Percentiles rank a stretch among this genome's conserved stretches.
Conservation (phyloP, 37 sponge, comb jelly and placozoan species). For the Cladorhizidae sp. region DNA sequence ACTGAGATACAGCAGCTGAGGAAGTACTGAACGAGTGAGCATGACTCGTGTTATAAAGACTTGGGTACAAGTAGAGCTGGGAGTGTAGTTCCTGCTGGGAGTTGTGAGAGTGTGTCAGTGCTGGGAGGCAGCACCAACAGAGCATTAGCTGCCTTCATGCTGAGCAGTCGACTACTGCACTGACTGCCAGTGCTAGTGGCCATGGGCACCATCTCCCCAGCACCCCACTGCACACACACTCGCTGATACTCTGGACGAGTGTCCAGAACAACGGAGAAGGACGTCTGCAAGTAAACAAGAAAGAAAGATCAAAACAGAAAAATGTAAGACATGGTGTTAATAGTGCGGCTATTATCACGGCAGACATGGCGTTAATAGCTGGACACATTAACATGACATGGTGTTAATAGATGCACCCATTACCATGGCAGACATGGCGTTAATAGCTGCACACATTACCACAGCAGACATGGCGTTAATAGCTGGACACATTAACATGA, state of each 20-base stretch:
- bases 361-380: no score
- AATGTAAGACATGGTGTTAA: no score
- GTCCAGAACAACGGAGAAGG: conserved; percentile 54
- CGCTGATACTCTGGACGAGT: conserved; percentile 91
- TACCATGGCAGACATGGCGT: no score
- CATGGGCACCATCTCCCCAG: conserved; percentile 24
- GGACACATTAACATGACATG: no score
- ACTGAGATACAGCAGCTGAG: no score
- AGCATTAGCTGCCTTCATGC: conserved; percentile 90
- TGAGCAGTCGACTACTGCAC: conserved; percentile 93
- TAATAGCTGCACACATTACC: no score
- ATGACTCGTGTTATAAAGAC: not conserved
- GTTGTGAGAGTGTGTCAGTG: conserved; percentile 30
- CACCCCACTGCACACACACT: conserved; percentile 46
- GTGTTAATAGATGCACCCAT: no score
- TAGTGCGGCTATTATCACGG: no score
- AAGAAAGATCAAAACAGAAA: no score
- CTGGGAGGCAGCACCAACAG: conserved; percentile 83
- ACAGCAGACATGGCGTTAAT: no score
- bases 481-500: no score
- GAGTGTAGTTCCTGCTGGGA: conserved; percentile 34
- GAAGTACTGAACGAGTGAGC: no score
- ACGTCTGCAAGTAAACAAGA: conserved; percentile 28
- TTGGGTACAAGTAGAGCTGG: conserved; percentile 47
- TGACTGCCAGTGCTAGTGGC: conserved; percentile 89